Evolutionary conservation across 2,888 invertebrate genomes (phyloP), one percentile per base, ranked within the genome.

Genomic region (Xylota sylvarum): DNA sequence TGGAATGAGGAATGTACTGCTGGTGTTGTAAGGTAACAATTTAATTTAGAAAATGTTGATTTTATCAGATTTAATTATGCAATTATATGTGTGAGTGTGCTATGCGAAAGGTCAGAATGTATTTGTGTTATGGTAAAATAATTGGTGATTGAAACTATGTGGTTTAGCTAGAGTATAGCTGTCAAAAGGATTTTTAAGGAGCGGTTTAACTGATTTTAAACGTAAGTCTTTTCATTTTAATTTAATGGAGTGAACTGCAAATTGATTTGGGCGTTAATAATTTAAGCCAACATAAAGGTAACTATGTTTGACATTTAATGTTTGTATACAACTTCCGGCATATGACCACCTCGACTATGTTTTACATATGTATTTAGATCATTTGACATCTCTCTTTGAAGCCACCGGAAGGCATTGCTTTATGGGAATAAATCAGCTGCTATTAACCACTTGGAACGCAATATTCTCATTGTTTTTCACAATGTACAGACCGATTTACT

Each of bases 1-100:
- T 40, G 64, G 52, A n/a, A 32, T 70, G 62, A 60, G 64, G n/a
- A 64, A 79, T 72, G 37, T 14, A n/a, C n/a, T n/a, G 52, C 50
- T 23, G n/a, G n/a, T 48, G 55, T 79, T 79, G 64, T 70, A 65
- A 69, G 74, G 73, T 58, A 90, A 90, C 90, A 91, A 90, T 90
- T 91, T 91, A 91, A 90, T 91, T 91, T 91, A 91, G 90, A 90
- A 90, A 91, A 89, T 91, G 91, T 90, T 90, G 90, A 91, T 91
- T 90, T 91, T 91, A 91, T 91, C 90, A 89, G 89, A 91, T 91
- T 91, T 89, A 88, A 89, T 89, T 90, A 90, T 89, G 90, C 89
- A 90, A 90, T 89, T 89, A 89, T 72, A 89, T 48, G 64, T 40
- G 56, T 10, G 43, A 46, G 35, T 70, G 52, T 35, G 19, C 32